These are phyloP conservation scores for Polydesmus complanatus DNA, from an alignment of 2,888 invertebrate genomes.

Conservation along the genomic window DNA sequence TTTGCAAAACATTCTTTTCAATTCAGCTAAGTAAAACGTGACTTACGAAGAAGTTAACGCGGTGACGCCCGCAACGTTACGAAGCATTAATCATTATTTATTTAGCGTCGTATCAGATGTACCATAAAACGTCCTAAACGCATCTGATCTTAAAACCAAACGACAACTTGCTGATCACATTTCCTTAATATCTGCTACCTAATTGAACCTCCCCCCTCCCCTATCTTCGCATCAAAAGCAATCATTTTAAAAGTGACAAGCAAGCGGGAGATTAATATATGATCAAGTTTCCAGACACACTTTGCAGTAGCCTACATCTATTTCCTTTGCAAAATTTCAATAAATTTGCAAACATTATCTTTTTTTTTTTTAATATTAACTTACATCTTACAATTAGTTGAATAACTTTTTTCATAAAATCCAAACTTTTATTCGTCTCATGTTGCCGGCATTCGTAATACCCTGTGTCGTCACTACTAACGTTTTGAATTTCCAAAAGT, in stretches of 20 bases:
- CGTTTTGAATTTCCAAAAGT: not conserved
- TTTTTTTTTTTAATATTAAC: not conserved
- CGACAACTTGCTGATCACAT: not conserved
- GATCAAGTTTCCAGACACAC: no score
- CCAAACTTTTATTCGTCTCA: no score
- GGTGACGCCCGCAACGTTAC: not conserved
- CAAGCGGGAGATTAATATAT: no score
- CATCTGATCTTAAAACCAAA: not conserved
- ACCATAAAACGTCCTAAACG: not conserved
- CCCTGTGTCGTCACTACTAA: not conserved
- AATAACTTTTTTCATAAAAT: not conserved
- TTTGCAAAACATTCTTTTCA: no score
- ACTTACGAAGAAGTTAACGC: not conserved
- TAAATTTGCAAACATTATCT: not conserved
- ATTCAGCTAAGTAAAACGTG: not conserved
- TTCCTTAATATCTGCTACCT: not conserved
- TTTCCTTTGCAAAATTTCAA: not conserved
- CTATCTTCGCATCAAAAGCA: not conserved
- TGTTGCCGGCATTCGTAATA: conserved; percentile 2
- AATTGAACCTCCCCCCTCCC: not conserved
- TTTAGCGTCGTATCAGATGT: not conserved
- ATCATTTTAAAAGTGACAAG: not conserved
- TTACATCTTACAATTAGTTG: not conserved
- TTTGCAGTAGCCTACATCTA: not conserved
- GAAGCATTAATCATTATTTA: not conserved